Evolutionary conservation across 1,140 invertebrate genomes (phyloP).

Genomic region (Thaumatotibia leucotreta): DNA sequence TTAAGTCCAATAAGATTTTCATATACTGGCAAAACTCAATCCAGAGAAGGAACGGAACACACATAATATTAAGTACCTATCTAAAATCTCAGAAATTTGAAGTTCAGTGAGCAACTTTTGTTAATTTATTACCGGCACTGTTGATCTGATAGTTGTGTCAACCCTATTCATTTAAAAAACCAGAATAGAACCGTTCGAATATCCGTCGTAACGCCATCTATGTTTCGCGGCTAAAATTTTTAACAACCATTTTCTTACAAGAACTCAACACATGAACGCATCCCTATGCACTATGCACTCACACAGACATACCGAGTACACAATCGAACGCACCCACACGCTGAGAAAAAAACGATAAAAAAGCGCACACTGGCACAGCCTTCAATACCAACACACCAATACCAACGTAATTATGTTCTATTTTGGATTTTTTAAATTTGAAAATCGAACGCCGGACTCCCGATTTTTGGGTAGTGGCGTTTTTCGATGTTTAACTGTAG

Average conservation of each 20-base stretch:
- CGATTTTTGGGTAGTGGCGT: neutral
- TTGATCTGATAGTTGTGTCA: neutral
- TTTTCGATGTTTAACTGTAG: conserved; percentile 6
- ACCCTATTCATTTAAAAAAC: neutral
- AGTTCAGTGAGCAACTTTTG: too few relatives aligned
- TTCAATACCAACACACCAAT: conserved; percentile 41
- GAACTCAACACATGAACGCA: conserved; percentile 51
- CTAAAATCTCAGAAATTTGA: too few relatives aligned
- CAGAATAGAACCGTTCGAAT: neutral
- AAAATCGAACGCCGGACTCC: conserved; percentile 15
- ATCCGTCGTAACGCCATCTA: conserved; percentile 61
- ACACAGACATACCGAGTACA: conserved; percentile 36
- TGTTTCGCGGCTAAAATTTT: conserved; percentile 67
- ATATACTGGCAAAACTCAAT: too few relatives aligned
- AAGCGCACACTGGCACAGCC: conserved; percentile 57
- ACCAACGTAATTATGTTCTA: conserved; percentile 34
- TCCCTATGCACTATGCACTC: conserved; percentile 31
- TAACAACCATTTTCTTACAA: conserved; percentile 74
- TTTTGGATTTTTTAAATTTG: conserved; percentile 37
- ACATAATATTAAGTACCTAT: too few relatives aligned
- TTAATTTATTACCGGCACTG: neutral
- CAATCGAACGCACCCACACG: conserved; percentile 73
- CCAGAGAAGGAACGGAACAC: too few relatives aligned
- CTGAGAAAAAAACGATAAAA: conserved; percentile 74
- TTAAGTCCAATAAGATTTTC: too few relatives aligned